Evolutionary conservation across 2,113 vertebrate species (phyloP).

Genomic region (Pavo muticus): DNA sequence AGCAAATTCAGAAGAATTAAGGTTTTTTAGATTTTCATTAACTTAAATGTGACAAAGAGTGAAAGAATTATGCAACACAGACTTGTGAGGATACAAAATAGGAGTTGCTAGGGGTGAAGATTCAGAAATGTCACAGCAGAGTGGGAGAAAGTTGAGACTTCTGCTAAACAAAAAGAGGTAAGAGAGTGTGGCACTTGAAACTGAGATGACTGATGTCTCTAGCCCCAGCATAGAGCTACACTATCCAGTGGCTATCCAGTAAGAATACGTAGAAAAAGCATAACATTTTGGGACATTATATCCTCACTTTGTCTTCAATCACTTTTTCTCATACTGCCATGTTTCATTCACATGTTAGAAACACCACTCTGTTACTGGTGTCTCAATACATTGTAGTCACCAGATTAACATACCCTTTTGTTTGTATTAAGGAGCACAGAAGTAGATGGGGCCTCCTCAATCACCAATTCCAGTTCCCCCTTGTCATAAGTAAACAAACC

Average conservation of each 20-base stretch:
- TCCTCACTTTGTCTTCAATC: slow-evolving; percentile 24
- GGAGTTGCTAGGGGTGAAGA: slow-evolving; percentile 24
- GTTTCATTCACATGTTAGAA: background rate
- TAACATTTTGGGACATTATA: background rate
- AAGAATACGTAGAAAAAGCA: background rate
- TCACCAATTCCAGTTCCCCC: slow-evolving; percentile 9
- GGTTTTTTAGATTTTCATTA: slow-evolving; percentile 63
- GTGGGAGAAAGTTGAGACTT: slow-evolving; percentile 27
- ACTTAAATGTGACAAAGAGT: slow-evolving; percentile 52
- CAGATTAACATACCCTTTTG: background rate
- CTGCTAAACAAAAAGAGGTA: background rate
- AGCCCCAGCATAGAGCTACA: background rate
- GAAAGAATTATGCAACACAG: slow-evolving; percentile 26
- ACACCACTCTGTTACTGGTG: background rate
- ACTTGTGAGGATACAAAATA: slow-evolving; percentile 17
- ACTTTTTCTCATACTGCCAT: background rate
- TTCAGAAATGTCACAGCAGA: slow-evolving; percentile 25
- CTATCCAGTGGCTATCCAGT: background rate
- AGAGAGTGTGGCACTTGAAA: slow-evolving; percentile 7
- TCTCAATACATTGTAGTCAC: background rate
- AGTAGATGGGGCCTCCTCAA: background rate
- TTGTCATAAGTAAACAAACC: slow-evolving; percentile 62
- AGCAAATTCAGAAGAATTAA: slow-evolving; percentile 52
- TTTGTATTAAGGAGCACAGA: slow-evolving; percentile 22
- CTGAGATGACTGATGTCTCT: background rate